Evolutionary conservation across 1,140 invertebrate species (phyloP).

Genomic region (Anagrus nilaparvatae): DNA sequence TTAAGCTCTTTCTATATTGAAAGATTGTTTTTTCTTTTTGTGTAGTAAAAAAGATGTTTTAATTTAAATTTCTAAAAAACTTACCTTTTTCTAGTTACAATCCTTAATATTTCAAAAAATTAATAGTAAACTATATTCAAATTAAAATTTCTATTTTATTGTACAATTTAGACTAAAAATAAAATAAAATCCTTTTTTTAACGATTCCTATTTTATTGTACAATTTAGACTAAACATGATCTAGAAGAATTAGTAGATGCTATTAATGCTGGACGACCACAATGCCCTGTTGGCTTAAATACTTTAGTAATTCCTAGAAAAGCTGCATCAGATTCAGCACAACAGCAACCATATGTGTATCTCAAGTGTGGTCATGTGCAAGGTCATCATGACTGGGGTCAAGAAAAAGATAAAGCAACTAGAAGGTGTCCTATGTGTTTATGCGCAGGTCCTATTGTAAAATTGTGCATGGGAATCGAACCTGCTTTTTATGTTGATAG

Average conservation of each 20-base stretch:
- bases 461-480: slow-evolving; percentile 92
- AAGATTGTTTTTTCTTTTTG: not conserved
- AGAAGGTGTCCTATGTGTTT: slow-evolving; percentile 91
- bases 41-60: not conserved
- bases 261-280: slow-evolving; percentile 94
- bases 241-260: slow-evolving; percentile 89
- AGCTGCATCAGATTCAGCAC: slow-evolving; percentile 61
- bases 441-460: slow-evolving; percentile 71
- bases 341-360: slow-evolving; percentile 93
- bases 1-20: not conserved
- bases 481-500: slow-evolving; percentile 93
- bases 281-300: slow-evolving; percentile 97
- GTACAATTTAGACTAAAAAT: too few relatives aligned
- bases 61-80: too few relatives aligned
- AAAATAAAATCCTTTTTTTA: not conserved
- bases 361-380: slow-evolving; percentile 98
- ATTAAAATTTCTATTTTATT: too few relatives aligned
- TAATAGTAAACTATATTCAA: too few relatives aligned
- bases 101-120: too few relatives aligned
- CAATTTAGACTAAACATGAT: slow-evolving; percentile 71
- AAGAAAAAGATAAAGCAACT: slow-evolving; percentile 70
- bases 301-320: slow-evolving; percentile 94
- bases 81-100: too few relatives aligned
- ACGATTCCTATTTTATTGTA: slow-evolving; percentile 23
- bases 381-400: slow-evolving; percentile 84